Base-by-base conservation (phyloP, 35 echinoderm and acorn worm species). In the Hemicentrotus pulcherrimus region DNA sequence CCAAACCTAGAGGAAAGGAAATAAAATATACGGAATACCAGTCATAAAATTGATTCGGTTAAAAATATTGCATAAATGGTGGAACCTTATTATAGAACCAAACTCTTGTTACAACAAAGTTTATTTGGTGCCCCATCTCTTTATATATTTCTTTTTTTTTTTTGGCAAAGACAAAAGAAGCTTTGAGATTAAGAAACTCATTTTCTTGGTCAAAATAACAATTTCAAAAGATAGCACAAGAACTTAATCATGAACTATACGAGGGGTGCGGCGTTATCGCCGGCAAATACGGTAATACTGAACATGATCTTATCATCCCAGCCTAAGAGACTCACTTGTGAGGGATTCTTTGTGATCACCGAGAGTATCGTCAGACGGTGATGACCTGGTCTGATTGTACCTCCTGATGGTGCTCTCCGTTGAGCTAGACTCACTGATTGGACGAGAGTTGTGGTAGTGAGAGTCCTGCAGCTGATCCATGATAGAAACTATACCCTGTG, bases 371-470 rank as follows among this genome's bases (percentile, higher is more conserved):
- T 93, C 91, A 48, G 91, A 50, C 30, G 91, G 91, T 5, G 91
- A 93, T 58, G 48, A 50, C 91, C 48, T 93, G 91, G 91, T 58
- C n/a, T 47, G 91, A 46, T 93, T 93, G 48, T 48, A 93, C n/a
- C 48, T 93, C 91, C 91, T 93, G 30, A 50, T 93, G 91, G 91
- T 47, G 46, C 91, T 93, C 91, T 93, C 91, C 48, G 47, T 93
- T 24, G 91, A 93, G 30, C 91, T 93, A 47, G 91, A 93, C 91
- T 93, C 91, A 92, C 91, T 92, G 91, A 92, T 31, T 93, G 47
- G 91, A 15, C 91, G 32, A 31, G 91, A 93, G 91, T 48, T 93
- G 91, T 31, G 19, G 28, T 93, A 93, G 22, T 93, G 91, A 14
- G 91, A 50, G 91, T 93, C 91, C 13, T 58, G 46, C 5, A 93